phyloP scores from a whole-genome alignment of 1,140 invertebrate genomes.

The Aphis craccivora region DNA sequence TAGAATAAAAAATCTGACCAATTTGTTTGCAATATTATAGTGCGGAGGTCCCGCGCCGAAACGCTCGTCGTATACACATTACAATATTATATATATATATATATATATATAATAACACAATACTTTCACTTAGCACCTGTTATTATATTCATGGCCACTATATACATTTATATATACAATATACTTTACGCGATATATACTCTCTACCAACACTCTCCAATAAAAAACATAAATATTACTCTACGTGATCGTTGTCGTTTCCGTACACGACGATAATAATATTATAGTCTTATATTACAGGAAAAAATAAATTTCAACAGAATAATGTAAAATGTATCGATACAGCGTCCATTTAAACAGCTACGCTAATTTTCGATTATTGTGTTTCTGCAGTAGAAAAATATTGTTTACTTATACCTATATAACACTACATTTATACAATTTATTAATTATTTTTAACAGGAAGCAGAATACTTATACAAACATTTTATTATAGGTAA shows the following conservation, averaged over 20 bases:
- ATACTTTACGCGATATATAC: background rate
- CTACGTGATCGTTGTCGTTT: background rate
- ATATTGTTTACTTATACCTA: background rate
- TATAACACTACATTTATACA: background rate
- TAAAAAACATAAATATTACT: background rate
- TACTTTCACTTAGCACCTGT: conserved; percentile 50
- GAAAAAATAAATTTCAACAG: background rate
- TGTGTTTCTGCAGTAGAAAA: background rate
- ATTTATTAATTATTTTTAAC: background rate
- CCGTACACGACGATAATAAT: background rate
- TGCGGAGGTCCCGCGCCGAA: background rate
- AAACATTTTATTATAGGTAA: background rate
- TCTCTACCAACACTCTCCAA: background rate
- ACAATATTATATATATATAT: background rate
- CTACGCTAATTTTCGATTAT: background rate
- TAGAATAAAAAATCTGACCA: conserved; percentile 6
- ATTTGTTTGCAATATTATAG: background rate
- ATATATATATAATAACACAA: background rate
- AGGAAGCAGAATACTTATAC: background rate
- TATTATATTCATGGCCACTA: conserved; percentile 30
- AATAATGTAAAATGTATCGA: background rate
- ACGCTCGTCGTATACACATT: background rate
- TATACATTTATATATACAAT: background rate
- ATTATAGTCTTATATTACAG: background rate
- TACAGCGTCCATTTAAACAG: background rate